A percentile compares a stretch with the other conserved stretches of the same genome.
Conservation (phyloP, 2,113 vertebrate genomes). For the Halichoerus grypus region DNA sequence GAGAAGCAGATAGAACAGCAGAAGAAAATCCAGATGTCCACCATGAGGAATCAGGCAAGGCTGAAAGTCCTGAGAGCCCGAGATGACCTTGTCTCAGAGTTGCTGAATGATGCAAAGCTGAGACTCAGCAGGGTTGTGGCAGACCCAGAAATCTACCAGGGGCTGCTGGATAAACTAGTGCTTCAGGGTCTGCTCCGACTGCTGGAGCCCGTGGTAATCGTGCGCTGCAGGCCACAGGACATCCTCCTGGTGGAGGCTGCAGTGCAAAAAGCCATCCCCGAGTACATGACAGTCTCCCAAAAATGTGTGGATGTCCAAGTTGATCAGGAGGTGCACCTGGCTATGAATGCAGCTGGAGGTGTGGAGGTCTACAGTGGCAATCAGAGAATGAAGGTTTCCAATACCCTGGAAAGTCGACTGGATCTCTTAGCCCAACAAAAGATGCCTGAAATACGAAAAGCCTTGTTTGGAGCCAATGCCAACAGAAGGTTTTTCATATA, state of each 20-base stretch:
- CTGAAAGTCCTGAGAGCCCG: slow-evolving; percentile 95
- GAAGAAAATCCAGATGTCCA: slow-evolving; percentile 98
- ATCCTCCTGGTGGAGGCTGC: slow-evolving; percentile 90
- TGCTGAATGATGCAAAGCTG: slow-evolving; percentile 93
- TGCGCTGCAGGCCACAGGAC: slow-evolving; percentile 95
- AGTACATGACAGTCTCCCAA: slow-evolving; percentile 91
- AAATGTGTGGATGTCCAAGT: slow-evolving; percentile 91
- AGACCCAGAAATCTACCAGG: slow-evolving; percentile 89
- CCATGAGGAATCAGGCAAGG: slow-evolving; percentile 97
- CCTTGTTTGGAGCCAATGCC: slow-evolving; percentile 94
- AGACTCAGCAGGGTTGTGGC: slow-evolving; percentile 90
- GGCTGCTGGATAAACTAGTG: slow-evolving; percentile 93
- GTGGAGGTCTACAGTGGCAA: slow-evolving; percentile 94
- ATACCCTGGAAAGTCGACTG: slow-evolving; percentile 96
- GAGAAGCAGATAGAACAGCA: slow-evolving; percentile 99
- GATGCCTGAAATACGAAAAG: slow-evolving; percentile 95
- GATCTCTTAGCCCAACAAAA: slow-evolving; percentile 96
- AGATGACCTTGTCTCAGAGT: slow-evolving; percentile 94
- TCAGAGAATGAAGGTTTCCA: slow-evolving; percentile 96
- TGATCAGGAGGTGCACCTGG: slow-evolving; percentile 92
- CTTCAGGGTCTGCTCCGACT: slow-evolving; percentile 96
- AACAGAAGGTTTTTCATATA: slow-evolving; percentile 95
- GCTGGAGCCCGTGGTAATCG: slow-evolving; percentile 91
- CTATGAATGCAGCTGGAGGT: slow-evolving; percentile 92
- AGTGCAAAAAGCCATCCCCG: slow-evolving; percentile 91